Conservation (phyloP, 1,140 invertebrate species). For the Temnothorax longispinosus region DNA sequence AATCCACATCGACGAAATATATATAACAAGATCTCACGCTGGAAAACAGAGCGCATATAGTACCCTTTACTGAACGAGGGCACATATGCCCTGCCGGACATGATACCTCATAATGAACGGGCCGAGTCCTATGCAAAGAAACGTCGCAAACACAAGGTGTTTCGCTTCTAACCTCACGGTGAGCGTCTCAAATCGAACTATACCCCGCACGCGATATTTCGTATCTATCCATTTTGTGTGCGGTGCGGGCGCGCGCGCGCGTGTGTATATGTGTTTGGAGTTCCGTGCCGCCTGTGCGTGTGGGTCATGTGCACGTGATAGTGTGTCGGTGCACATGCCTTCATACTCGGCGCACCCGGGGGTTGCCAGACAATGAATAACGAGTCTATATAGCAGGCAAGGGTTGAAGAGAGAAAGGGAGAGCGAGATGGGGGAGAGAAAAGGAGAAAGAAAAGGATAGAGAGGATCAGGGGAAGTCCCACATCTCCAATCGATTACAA, state of each 20-base stretch:
- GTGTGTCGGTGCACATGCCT: constrained; percentile 63
- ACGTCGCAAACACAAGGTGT: constrained; percentile 35
- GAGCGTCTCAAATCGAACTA: constrained; percentile 14
- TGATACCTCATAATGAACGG: constrained; percentile 5
- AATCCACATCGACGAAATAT: not conserved
- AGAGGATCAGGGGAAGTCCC: constrained; percentile 76
- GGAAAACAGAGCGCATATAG: not conserved
- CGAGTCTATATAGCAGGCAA: constrained; percentile 75
- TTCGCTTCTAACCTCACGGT: constrained; percentile 20
- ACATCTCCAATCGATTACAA: constrained; percentile 82
- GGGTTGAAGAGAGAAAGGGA: constrained; percentile 37
- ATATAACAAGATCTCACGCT: not conserved
- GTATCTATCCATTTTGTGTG: not conserved
- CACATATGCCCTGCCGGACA: not conserved
- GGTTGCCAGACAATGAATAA: constrained; percentile 81
- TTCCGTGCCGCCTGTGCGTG: not conserved
- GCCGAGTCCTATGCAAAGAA: not conserved
- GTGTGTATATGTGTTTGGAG: not conserved
- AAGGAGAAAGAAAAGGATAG: constrained; percentile 53
- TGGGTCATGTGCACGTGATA: constrained; percentile 37
- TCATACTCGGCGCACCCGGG: constrained; percentile 49
- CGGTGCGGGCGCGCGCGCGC: not conserved
- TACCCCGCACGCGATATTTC: constrained; percentile 8
- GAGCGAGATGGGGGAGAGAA: no score
- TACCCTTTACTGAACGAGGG: not conserved